Conservation (phyloP, 2,888 invertebrate genomes). For the Tetrapedia diversipes region DNA sequence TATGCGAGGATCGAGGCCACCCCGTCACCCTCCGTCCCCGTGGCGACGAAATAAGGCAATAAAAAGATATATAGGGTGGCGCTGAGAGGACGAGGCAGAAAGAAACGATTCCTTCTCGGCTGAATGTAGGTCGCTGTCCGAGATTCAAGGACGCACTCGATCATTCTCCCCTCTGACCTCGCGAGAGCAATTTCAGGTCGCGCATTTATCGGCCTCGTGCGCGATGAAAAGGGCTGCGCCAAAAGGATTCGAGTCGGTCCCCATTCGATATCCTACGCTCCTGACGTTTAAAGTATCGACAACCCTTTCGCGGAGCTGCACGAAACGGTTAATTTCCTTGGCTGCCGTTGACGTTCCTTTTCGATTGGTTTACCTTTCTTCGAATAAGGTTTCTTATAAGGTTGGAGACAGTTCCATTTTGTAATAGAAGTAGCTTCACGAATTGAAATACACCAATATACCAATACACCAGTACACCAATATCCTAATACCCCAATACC, state of each 20-base stretch:
- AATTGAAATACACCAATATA: no score
- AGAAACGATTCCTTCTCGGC: conserved; percentile 16
- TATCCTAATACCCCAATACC: no score
- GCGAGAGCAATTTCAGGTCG: conserved; percentile 37
- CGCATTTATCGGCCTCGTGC: conserved; percentile 31
- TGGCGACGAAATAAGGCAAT: not conserved
- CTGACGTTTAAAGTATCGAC: conserved; percentile 25
- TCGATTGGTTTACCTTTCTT: not conserved
- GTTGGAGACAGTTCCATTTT: no score
- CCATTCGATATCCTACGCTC: not conserved
- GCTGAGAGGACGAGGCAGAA: conserved; percentile 3
- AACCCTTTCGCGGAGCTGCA: not conserved
- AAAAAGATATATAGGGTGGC: not conserved
- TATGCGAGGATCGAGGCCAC: not conserved
- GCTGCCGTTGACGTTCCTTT: not conserved
- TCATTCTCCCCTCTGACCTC: conserved; percentile 49
- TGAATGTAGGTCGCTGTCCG: conserved; percentile 54
- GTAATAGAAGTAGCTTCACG: no score
- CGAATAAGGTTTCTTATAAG: no score
- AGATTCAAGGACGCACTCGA: conserved; percentile 55
- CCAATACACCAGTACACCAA: no score
- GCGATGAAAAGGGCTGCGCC: conserved; percentile 11
- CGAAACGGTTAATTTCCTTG: not conserved
- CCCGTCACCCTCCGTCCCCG: not conserved
- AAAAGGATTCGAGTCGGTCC: conserved; percentile 19